Evolutionary conservation across 2,113 vertebrate species (phyloP).

Genomic region (Egretta garzetta): DNA sequence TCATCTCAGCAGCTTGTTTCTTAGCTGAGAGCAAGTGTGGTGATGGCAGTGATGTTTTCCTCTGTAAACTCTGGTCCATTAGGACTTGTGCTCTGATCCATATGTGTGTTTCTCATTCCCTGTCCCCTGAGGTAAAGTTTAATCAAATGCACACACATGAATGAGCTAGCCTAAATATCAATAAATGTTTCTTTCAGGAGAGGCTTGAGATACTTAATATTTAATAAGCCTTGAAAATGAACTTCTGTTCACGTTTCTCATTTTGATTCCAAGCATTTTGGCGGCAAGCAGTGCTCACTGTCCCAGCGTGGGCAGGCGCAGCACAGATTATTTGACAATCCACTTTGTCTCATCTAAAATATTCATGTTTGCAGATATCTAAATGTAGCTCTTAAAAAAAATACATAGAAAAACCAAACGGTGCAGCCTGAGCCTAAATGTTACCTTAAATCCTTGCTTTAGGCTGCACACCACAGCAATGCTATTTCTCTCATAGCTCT

Average conservation of each 20-base stretch:
- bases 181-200: conserved; percentile 50
- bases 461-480: neutral
- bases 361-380: conserved; percentile 62
- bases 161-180: conserved; percentile 45
- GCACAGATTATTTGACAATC: conserved; percentile 46
- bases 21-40: neutral
- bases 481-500: neutral
- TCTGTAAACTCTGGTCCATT: neutral
- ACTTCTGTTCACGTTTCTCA: conserved; percentile 19
- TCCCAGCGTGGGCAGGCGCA: conserved; percentile 43
- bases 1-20: neutral
- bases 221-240: conserved; percentile 57
- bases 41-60: neutral
- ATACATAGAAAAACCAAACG: neutral
- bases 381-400: conserved; percentile 27
- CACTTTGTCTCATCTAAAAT: conserved; percentile 62
- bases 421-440: neutral
- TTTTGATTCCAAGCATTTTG: conserved; percentile 15
- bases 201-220: conserved; percentile 51
- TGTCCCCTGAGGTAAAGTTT: conserved; percentile 2
- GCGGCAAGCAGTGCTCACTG: neutral
- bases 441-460: neutral
- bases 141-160: conserved; percentile 49
- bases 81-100: neutral
- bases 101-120: neutral